These are phyloP conservation scores for Prolemur simus DNA, from an alignment of 2,113 vertebrate genomes.

Conservation along the genomic window DNA sequence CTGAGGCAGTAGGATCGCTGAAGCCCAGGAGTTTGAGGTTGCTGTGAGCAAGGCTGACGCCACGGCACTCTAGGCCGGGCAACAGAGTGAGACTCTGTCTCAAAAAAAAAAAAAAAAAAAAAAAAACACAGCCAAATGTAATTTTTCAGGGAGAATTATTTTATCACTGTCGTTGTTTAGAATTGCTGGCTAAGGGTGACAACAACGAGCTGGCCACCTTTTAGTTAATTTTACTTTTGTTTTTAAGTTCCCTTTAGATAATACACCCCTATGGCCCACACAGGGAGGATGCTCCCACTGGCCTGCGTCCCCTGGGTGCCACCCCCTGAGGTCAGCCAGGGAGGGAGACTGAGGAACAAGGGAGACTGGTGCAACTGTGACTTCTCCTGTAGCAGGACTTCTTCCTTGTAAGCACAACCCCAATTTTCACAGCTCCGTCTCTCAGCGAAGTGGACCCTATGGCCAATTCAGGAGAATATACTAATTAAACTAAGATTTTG, in stretches of 20 bases:
- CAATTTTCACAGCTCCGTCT: not conserved
- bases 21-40: too few species aligned
- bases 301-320: not conserved
- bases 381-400: not conserved
- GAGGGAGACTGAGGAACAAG: not conserved
- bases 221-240: not conserved
- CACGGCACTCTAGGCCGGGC: too few species aligned
- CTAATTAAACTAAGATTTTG: not conserved
- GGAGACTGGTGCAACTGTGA: too few species aligned
- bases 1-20: too few species aligned
- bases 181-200: not conserved
- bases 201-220: not conserved
- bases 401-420: not conserved
- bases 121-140: not conserved
- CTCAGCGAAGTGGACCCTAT: not conserved
- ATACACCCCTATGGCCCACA: not conserved
- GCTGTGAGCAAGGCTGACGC: too few species aligned
- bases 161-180: not conserved
- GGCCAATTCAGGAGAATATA: not conserved
- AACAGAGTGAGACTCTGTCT: too few species aligned
- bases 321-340: not conserved
- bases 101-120: too few species aligned
- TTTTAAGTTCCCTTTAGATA: not conserved
- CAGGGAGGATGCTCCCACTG: not conserved
- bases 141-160: not conserved